Evolutionary conservation across 2,888 invertebrate genomes (phyloP), one percentile per base, ranked within the genome.

Genomic region (Drosophila macrospina): DNA sequence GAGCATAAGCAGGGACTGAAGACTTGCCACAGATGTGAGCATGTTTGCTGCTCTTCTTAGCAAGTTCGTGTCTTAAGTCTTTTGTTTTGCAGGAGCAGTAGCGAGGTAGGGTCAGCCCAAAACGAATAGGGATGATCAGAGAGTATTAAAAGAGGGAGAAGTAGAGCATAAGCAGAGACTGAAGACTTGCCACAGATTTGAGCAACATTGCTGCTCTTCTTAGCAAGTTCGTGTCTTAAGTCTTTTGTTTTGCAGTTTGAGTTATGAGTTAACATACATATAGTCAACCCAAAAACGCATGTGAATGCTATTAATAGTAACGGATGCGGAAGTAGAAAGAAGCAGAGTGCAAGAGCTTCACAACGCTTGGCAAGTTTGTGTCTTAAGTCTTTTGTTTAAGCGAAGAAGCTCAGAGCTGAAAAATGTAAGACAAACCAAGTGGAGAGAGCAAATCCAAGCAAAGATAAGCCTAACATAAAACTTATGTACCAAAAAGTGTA

Each of bases 61-160:
- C 47, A 56, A 74, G 86, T 81, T 84, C 47, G 84, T 50, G 71
- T 50, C 78, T 37, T 67, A 64, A 75, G 87, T 87, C 82, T 70
- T 87, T 85, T 73, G 73, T 73, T 62, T 65, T n/a, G 6, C 5
- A 30, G 20, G 0, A 5, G n/a, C 5, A 39, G 28, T 7, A 16
- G 16, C 10, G 10, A 32, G 30, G 2, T 26, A 26, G n/a, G 24
- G 20, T 42, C 6, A 24, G 11, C 2, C n/a, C 6, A 24, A 42
- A 42, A 10, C 1, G 10, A 16, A 2, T 15, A 4, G 15, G 16
- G 16, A 39, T 36, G 4, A 4, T 16, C 2, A 10, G 16, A 16
- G 8, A 16, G 20, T 3, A 20, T 1, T 3, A 20, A 20, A 1
- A 36, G 36, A 3, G 0, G 30, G 10, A 10, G 28, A 1, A 28